Base-by-base conservation (phyloP, 1,140 invertebrate species). In the Heliconius hermathena region DNA sequence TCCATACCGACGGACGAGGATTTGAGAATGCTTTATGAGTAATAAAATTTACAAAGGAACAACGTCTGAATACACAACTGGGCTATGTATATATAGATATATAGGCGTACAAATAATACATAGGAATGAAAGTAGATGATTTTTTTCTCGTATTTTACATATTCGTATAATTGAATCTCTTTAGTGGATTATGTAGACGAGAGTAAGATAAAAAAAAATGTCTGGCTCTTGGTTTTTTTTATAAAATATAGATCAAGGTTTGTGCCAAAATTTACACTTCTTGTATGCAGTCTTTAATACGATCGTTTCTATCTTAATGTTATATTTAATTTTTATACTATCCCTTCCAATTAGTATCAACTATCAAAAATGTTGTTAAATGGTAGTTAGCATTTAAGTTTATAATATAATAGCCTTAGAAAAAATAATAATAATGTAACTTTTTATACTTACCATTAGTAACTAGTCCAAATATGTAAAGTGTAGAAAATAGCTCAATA, bases 1-100 rank as follows among this genome's bases (percentile, higher is more conserved):
- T 78, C 78, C 77, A 74, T 75, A 76, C 82, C 78, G 78, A 79
- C 77, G 74, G 76, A 81, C 78, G 74, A 80, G 74, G 80, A 80
- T 85, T 86, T 89, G 79, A 88, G 85, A 86, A 89, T 89, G 82
- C 76, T 92, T 92, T 92, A 90, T 86, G 89, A 85, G 77, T 85
- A 80, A 91, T 91, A 91, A 91, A 90, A 83, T 83, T 83, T 82
- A 91, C 85, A 86, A 87, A 87, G 85, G 86, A 82, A 84, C 84
- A 83, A 81, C 81, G 76, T 83, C 78, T 74, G 83, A 79, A 77
- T 73, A 60, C 52, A 81, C 75, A 60, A 41, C 75, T 79, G 70
- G 13, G 4, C 60, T 66, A 60, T 26, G 3, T 3, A 26, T 66
- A 16, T 3, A 26, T 66, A 66, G 22, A 66, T 29, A 9, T 66